phyloP scores from a whole-genome alignment of 1,140 invertebrate species.

The Oppia nitens region DNA sequence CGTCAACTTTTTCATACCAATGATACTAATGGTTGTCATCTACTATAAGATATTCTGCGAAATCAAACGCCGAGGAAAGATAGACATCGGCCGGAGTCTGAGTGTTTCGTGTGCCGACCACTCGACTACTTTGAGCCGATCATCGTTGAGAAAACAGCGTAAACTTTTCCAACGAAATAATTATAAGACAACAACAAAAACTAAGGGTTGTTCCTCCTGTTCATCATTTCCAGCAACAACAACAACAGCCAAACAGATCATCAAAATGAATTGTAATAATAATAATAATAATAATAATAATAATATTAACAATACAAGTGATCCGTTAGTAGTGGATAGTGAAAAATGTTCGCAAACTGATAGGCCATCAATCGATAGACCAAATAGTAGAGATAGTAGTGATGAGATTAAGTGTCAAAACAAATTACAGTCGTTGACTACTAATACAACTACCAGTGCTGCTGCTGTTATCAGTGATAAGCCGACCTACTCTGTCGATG shows the following conservation, averaged over 20 bases:
- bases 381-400: not conserved
- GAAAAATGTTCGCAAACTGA: not conserved
- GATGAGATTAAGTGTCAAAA: not conserved
- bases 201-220: not conserved
- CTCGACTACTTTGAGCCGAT: not conserved
- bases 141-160: not conserved
- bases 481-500: not conserved
- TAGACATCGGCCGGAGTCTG: constrained; percentile 24
- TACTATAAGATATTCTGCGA: constrained; percentile 37
- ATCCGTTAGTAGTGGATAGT: too few relatives aligned
- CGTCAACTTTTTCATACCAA: constrained; percentile 39
- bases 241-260: not conserved
- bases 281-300: too few relatives aligned
- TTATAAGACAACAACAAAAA: not conserved
- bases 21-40: constrained; percentile 36
- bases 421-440: not conserved
- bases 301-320: not conserved
- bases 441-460: not conserved
- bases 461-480: not conserved
- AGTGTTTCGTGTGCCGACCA: not conserved
- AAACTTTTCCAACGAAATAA: not conserved
- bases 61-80: constrained; percentile 33
- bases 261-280: not conserved
- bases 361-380: not conserved
- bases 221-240: too few relatives aligned